Evolutionary conservation across 2,888 invertebrate genomes (phyloP).

Genomic region (Macrophya annulata): DNA sequence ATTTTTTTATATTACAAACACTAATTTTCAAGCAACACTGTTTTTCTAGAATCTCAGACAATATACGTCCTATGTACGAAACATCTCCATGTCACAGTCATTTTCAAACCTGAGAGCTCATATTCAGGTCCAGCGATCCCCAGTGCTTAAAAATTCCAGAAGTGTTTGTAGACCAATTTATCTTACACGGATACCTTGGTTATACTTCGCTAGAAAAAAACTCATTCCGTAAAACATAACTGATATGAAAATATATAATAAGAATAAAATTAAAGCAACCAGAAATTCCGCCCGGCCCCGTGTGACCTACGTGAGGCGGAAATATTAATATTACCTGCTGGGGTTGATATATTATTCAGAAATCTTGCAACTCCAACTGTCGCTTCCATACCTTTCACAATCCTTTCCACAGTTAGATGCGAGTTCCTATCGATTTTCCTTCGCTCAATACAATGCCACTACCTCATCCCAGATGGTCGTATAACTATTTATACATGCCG

Average conservation of each 20-base stretch:
- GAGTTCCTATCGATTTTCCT: neutral
- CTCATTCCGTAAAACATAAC: neutral
- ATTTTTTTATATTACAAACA: neutral
- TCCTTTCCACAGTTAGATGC: neutral
- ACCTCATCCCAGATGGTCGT: neutral
- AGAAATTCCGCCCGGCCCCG: neutral
- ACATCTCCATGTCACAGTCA: neutral
- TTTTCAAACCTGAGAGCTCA: neutral
- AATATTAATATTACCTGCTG: neutral
- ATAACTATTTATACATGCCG: constrained; percentile 20
- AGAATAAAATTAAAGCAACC: neutral
- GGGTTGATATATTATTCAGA: neutral
- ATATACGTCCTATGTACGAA: neutral
- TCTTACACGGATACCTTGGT: neutral
- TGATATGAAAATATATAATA: too few relatives aligned
- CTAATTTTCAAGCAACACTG: neutral
- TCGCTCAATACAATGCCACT: neutral
- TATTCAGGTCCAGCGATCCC: neutral
- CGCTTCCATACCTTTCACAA: neutral
- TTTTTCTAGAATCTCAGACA: neutral
- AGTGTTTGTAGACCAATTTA: neutral
- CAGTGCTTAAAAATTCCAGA: neutral
- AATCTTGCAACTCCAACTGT: neutral
- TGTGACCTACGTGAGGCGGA: neutral
- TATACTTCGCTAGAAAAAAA: neutral